Conservation (phyloP, 2,888 invertebrate genomes). For the Agonopterix heracliana region DNA sequence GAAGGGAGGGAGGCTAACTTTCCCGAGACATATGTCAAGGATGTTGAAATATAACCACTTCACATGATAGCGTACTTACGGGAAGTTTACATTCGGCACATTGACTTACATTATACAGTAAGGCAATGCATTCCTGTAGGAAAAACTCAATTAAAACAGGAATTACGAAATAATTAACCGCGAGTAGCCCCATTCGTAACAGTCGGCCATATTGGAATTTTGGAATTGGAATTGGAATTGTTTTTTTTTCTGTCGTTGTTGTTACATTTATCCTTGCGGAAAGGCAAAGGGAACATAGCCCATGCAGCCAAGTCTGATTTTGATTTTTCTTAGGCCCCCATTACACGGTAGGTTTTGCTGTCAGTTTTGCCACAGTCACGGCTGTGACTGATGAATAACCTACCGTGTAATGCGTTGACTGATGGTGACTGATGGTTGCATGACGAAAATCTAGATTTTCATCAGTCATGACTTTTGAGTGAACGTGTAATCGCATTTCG, state of each 20-base stretch:
- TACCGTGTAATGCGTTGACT: too few relatives aligned
- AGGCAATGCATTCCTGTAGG: conserved; percentile 40
- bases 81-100: conserved; percentile 49
- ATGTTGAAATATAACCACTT: conserved; percentile 26
- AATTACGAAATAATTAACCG: conserved; percentile 47
- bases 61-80: conserved; percentile 44
- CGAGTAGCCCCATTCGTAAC: conserved; percentile 50
- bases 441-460: too few relatives aligned
- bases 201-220: conserved; percentile 59
- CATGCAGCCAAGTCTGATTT: too few relatives aligned
- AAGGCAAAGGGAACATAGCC: too few relatives aligned
- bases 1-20: conserved; percentile 37
- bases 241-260: neutral
- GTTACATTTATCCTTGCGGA: too few relatives aligned
- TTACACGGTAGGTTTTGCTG: too few relatives aligned
- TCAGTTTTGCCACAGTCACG: too few relatives aligned
- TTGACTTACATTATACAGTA: conserved; percentile 69
- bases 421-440: too few relatives aligned
- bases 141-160: conserved; percentile 36
- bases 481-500: too few relatives aligned
- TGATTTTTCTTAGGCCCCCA: too few relatives aligned
- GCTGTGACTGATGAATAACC: too few relatives aligned
- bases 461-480: too few relatives aligned
- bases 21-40: conserved; percentile 61
- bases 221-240: neutral